Conservation (phyloP, 2,113 vertebrate genomes). For the Paradisaea rubra region DNA sequence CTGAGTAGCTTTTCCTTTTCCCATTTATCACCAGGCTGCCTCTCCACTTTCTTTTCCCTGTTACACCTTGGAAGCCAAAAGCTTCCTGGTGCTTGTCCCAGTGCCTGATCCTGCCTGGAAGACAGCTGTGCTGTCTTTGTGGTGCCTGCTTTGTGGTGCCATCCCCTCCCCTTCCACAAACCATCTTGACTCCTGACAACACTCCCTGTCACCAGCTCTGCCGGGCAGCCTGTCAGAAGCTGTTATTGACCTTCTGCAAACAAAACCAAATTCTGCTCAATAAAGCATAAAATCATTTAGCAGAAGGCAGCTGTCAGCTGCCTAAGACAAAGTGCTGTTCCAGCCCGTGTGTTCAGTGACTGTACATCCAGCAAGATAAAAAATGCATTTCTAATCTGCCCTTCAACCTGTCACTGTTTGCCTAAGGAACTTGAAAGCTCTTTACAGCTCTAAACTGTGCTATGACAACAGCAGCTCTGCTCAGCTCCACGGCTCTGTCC, state of each 20-base stretch:
- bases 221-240: not conserved
- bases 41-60: not conserved
- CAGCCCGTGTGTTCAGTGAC: not conserved
- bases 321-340: not conserved
- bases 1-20: not conserved
- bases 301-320: not conserved
- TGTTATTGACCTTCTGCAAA: not conserved
- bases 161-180: not conserved
- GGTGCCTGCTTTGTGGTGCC: not conserved
- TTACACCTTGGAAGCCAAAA: not conserved
- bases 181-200: not conserved
- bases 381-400: not conserved
- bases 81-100: not conserved
- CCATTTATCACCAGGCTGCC: not conserved
- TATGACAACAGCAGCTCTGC: not conserved
- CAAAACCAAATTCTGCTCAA: conserved; percentile 1
- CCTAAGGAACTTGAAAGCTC: not conserved
- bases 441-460: not conserved
- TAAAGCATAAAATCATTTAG: not conserved
- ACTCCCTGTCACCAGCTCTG: not conserved
- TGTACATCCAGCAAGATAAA: not conserved
- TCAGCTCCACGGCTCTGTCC: not conserved
- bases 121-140: not conserved
- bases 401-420: not conserved
- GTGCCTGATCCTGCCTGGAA: not conserved